Evolutionary conservation across 1,140 invertebrate species (phyloP).

Genomic region (Eciton burchellii): DNA sequence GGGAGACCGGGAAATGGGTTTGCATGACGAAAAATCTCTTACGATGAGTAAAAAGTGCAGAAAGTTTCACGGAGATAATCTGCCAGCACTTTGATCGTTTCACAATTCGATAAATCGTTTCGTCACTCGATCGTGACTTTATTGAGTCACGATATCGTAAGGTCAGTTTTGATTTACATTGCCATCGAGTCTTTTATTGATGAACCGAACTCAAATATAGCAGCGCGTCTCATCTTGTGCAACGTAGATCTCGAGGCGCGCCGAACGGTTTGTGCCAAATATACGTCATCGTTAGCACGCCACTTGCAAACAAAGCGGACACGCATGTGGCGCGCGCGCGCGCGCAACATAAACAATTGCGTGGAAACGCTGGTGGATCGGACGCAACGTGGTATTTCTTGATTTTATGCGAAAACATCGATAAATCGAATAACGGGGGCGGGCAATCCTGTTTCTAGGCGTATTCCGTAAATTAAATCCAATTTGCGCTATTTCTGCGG

Average conservation of each 20-base stretch:
- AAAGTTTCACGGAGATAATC: not conserved
- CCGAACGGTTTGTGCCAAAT: slow-evolving; percentile 47
- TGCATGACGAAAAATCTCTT: too few species aligned
- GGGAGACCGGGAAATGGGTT: not conserved
- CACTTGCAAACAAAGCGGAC: slow-evolving; percentile 48
- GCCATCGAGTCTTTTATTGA: not conserved
- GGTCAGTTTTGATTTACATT: not conserved
- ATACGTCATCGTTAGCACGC: slow-evolving; percentile 41
- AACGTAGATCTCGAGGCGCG: slow-evolving; percentile 10
- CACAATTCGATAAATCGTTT: not conserved
- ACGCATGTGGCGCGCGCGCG: not conserved
- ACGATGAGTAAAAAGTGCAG: not conserved
- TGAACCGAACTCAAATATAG: not conserved
- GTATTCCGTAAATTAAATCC: slow-evolving; percentile 51
- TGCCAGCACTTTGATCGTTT: not conserved
- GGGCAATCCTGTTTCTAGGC: slow-evolving; percentile 47
- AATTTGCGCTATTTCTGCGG: slow-evolving; percentile 46
- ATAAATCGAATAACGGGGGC: slow-evolving; percentile 60
- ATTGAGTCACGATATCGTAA: not conserved
- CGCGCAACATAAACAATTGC: slow-evolving; percentile 55
- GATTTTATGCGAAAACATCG: slow-evolving; percentile 60
- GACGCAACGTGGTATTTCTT: slow-evolving; percentile 21
- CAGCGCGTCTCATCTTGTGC: slow-evolving; percentile 1
- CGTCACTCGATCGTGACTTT: not conserved
- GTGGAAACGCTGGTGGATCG: slow-evolving; percentile 24